phyloP scores from a whole-genome alignment of 1,140 invertebrate species.

The Zaprionus lachaisei region DNA sequence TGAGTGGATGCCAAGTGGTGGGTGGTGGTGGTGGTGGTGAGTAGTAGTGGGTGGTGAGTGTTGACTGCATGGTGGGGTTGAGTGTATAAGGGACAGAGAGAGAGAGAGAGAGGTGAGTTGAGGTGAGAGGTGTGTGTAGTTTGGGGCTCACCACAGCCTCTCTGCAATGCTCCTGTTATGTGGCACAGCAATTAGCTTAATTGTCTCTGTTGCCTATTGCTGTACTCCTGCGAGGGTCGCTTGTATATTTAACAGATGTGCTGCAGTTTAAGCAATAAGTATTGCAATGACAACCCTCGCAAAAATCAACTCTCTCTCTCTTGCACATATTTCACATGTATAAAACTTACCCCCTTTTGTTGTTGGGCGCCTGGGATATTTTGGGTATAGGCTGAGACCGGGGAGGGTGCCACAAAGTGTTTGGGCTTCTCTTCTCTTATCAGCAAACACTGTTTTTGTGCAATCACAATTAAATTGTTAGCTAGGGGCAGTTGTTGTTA shows the following conservation, averaged over 20 bases:
- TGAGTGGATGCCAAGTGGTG: conserved; percentile 7
- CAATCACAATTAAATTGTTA: conserved; percentile 56
- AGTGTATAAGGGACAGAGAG: conserved; percentile 1
- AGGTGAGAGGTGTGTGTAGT: conserved; percentile 11
- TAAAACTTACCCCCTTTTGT: conserved; percentile 41
- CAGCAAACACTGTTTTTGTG: conserved; percentile 35
- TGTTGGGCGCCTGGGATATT: conserved; percentile 12
- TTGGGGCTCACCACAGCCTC: conserved; percentile 44
- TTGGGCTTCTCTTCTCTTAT: conserved; percentile 42
- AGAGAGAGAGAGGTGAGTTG: neutral
- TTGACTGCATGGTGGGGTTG: conserved; percentile 3
- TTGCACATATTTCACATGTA: conserved; percentile 16
- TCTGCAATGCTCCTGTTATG: conserved; percentile 32
- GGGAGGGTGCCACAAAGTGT: conserved; percentile 2
- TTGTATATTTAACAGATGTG: neutral
- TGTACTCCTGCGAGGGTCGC: conserved; percentile 38
- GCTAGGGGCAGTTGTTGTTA: conserved; percentile 44
- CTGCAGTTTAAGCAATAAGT: neutral
- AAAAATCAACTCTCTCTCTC: neutral
- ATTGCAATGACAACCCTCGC: conserved; percentile 17
- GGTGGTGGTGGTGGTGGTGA: neutral
- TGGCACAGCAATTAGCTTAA: conserved; percentile 74
- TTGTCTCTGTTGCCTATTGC: conserved; percentile 58
- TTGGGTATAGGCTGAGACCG: too few relatives aligned
- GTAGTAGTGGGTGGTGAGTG: conserved; percentile 5